Percentiles rank a stretch among this genome's conserved stretches.
Evolutionary conservation across 2,888 invertebrate species (phyloP).

Genomic region (Vannuccia rotundouncinata): DNA sequence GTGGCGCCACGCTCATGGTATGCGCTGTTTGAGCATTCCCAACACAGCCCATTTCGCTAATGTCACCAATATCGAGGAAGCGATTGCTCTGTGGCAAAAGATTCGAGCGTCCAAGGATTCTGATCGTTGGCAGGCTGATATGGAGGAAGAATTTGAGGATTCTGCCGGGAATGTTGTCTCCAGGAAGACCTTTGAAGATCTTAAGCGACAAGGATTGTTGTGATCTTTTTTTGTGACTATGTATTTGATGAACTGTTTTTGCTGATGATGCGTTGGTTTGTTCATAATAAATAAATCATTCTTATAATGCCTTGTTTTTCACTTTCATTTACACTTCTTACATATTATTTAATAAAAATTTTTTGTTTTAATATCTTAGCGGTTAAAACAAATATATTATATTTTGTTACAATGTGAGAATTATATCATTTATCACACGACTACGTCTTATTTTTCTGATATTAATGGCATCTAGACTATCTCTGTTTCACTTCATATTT

Average conservation of each 20-base stretch:
- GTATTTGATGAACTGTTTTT: background rate
- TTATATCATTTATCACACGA: no score
- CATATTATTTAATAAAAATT: no score
- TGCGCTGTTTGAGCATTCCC: slow-evolving; percentile 96
- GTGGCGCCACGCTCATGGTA: slow-evolving; percentile 73
- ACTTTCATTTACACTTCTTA: no score
- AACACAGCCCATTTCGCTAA: slow-evolving; percentile 99
- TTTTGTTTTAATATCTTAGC: no score
- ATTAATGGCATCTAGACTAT: no score
- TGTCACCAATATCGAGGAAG: slow-evolving; percentile 96
- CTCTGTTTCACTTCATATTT: no score
- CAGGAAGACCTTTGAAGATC: slow-evolving; percentile 93
- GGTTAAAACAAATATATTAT: no score
- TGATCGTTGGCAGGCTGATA: slow-evolving; percentile 88
- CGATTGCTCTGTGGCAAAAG: slow-evolving; percentile 96
- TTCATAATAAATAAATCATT: no score
- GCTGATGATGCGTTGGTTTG: background rate
- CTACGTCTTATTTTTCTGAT: no score
- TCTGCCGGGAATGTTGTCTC: slow-evolving; percentile 96
- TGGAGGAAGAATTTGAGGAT: slow-evolving; percentile 91
- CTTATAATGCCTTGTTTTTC: no score
- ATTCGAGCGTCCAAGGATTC: slow-evolving; percentile 86
- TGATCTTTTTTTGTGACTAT: slow-evolving; percentile 57
- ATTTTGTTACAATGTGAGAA: no score
- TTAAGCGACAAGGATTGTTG: slow-evolving; percentile 90